phyloP scores from a whole-genome alignment of 2,888 invertebrate species.

The Lycophotia porphyrea region DNA sequence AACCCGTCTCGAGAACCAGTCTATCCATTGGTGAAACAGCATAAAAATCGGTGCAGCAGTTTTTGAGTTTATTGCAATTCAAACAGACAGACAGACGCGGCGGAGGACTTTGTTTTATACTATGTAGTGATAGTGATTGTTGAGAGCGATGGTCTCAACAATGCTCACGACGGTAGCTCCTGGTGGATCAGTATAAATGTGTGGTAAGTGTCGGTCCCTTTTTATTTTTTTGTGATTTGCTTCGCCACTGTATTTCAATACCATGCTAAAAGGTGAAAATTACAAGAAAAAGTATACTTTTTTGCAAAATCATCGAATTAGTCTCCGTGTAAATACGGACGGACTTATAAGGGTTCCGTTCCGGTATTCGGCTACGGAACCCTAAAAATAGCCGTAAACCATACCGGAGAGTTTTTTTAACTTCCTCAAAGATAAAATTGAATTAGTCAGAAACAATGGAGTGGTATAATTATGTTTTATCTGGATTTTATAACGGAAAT shows the following conservation, averaged over 20 bases:
- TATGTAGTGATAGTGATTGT: too few relatives aligned
- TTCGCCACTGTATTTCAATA: not conserved
- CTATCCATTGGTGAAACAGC: too few relatives aligned
- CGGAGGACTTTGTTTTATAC: too few relatives aligned
- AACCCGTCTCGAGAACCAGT: too few relatives aligned
- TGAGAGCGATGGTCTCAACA: too few relatives aligned
- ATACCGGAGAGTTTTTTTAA: slow-evolving; percentile 43
- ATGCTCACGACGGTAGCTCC: too few relatives aligned
- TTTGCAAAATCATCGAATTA: not conserved
- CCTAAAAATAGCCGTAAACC: slow-evolving; percentile 27
- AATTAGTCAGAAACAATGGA: slow-evolving; percentile 55
- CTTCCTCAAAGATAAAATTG: slow-evolving; percentile 54
- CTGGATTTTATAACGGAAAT: slow-evolving; percentile 46
- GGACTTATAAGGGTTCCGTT: not conserved
- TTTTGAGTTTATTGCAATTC: too few relatives aligned
- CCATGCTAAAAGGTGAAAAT: not conserved
- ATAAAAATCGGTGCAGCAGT: too few relatives aligned
- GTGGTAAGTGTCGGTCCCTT: not conserved
- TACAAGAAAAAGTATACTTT: not conserved
- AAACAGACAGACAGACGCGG: too few relatives aligned
- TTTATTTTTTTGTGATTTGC: not conserved
- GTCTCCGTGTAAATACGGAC: not conserved
- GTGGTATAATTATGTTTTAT: slow-evolving; percentile 45
- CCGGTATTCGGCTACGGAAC: not conserved
- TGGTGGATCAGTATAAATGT: too few relatives aligned